Conservation (phyloP, 2,888 invertebrate genomes). For the Zelleria hepariella region DNA sequence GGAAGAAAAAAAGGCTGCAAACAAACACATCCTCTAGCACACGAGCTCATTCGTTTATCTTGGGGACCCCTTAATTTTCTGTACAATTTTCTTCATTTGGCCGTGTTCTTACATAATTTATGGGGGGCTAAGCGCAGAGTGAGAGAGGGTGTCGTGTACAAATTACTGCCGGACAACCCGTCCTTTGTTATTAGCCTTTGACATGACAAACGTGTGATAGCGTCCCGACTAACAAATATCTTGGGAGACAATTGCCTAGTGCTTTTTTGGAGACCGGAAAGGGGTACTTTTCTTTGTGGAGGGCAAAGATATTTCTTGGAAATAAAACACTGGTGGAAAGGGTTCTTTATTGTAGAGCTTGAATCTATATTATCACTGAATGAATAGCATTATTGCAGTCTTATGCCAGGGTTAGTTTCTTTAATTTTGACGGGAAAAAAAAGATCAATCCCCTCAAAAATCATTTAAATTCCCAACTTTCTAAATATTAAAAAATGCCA, state of each 20-base stretch:
- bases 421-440: no score
- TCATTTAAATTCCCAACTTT: no score
- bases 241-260: background rate
- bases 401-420: no score
- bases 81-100: conserved; percentile 1
- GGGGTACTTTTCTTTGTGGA: background rate
- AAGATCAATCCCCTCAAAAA: no score
- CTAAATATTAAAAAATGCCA: no score
- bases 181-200: background rate
- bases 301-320: background rate
- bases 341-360: no score
- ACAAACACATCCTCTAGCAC: background rate
- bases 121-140: background rate
- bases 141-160: background rate
- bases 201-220: background rate
- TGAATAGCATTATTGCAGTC: no score
- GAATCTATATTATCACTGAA: no score
- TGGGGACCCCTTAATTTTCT: background rate
- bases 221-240: background rate
- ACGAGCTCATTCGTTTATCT: background rate
- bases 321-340: background rate
- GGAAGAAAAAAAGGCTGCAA: background rate
- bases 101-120: background rate
- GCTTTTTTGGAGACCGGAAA: background rate
- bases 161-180: background rate